Conservation (phyloP, 53 echinoderm and acorn worm species). For the Paelopatides confundens region DNA sequence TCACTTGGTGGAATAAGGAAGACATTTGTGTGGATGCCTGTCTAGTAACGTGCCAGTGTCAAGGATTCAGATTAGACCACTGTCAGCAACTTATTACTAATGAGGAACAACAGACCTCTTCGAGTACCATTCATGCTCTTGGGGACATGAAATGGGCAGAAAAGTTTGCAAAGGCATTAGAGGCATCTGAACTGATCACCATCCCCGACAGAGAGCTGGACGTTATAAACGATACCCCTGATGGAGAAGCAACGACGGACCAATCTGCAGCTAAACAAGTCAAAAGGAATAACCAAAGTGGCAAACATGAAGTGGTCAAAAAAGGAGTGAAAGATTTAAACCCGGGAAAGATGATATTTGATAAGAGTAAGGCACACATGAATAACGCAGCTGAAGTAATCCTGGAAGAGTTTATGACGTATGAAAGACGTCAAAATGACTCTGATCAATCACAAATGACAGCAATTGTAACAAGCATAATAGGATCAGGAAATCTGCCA, state of each 20-base stretch:
- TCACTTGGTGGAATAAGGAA: conserved; percentile 24
- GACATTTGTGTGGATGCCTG: conserved; percentile 1
- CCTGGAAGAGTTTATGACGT: background rate
- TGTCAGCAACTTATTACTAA: background rate
- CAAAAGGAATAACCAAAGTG: background rate
- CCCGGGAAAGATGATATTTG: background rate
- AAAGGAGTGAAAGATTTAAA: conserved; percentile 14
- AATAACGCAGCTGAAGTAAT: background rate
- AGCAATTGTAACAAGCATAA: background rate
- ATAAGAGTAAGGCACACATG: background rate
- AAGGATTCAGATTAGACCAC: conserved; percentile 10
- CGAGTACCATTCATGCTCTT: conserved; percentile 16
- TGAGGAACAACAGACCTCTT: background rate
- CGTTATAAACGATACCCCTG: background rate
- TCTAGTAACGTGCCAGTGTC: conserved; percentile 16
- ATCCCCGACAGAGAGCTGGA: conserved; percentile 1
- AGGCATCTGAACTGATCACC: conserved; percentile 24
- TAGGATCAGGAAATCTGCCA: background rate
- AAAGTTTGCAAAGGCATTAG: conserved; percentile 7
- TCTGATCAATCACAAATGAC: background rate
- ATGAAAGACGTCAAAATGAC: background rate
- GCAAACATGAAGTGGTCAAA: background rate
- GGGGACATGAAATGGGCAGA: conserved; percentile 22
- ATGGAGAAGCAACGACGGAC: background rate
- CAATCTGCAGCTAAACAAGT: background rate